Base-by-base conservation (phyloP, 2,797 vertebrate genomes). In the Argentina silus region DNA sequence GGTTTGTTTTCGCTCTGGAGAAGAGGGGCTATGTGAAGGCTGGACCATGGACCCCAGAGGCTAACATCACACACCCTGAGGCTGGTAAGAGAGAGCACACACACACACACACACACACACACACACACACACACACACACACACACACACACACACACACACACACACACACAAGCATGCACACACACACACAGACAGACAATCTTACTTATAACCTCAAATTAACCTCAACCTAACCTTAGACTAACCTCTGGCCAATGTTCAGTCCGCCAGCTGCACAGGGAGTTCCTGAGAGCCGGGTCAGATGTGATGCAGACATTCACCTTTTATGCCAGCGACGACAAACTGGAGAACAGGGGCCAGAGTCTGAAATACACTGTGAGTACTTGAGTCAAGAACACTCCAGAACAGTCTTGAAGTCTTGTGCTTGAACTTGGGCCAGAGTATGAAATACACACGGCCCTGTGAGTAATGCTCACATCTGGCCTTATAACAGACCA, bases 11-110 rank as follows among this genome's bases (percentile, higher is more conserved):
- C 79, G 95, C 96, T 0, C 93, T 99, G 74, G 97, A 99, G 92
- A 99, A 98, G 87, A 93, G 98, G 17, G 98, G 98, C 7, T 99
- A 98, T 0, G 97, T 98, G 9, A 98, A 98, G 83, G 98, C 98
- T 1, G 98, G 98, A 0, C 97, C 97, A 6, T 99, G 97, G 97
- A 99, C 98, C n/a, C 98, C 98, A 0, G 98, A 99, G 87, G 96
- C 97, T 21, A 90, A 96, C 0, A 93, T 95, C 2, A 97, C 98
- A 85, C 86, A 98, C 77, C 97, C 97, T 0, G 97, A 99, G 85
- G 96, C 98, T 67, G 97, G 98, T 98, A 72, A 86, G 92, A n/a
- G 27, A 36, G 27, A 36, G 27, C 21, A 3, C 7, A 15, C 55
- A 57, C 17, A 47, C 56, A 57, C 23, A 36, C 60, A 62, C 21